Conservation (phyloP, 2,113 vertebrate genomes). For the Malurus cyaneus region DNA sequence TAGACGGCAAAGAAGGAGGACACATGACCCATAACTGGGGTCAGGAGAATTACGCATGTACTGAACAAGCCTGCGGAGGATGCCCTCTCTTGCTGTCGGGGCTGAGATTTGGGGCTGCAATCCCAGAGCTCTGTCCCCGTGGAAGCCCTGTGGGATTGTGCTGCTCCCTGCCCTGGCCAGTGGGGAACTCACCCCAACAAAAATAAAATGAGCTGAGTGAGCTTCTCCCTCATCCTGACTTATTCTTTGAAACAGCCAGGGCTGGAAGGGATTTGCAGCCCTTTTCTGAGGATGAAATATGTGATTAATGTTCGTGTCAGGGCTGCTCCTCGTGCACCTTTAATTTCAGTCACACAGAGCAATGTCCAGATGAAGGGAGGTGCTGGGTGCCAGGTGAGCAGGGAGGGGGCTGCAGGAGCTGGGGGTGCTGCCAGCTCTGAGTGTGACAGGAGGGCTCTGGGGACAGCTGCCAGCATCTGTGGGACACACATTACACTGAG, state of each 20-base stretch:
- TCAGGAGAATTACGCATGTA: no score
- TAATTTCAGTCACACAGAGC: neutral
- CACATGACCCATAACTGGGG: no score
- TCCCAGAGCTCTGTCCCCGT: accelerated
- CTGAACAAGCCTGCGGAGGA: no score
- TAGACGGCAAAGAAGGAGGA: no score
- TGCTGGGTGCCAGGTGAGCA: no score
- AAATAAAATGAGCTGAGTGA: neutral
- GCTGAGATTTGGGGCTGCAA: neutral
- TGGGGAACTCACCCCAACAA: neutral
- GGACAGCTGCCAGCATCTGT: no score
- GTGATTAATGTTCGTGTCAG: neutral
- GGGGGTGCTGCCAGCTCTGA: neutral
- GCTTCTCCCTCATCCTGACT: neutral
- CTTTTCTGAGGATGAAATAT: neutral
- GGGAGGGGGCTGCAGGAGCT: neutral
- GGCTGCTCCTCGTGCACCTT: neutral
- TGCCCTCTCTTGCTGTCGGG: no score
- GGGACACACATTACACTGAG: no score
- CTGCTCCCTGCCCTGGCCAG: neutral
- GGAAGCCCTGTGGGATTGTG: neutral
- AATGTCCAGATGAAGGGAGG: neutral
- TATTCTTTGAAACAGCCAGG: neutral
- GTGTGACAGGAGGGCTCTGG: no score
- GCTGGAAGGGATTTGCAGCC: neutral